Base-by-base conservation (phyloP, 2,797 vertebrate species). In the Sciaenops ocellatus region DNA sequence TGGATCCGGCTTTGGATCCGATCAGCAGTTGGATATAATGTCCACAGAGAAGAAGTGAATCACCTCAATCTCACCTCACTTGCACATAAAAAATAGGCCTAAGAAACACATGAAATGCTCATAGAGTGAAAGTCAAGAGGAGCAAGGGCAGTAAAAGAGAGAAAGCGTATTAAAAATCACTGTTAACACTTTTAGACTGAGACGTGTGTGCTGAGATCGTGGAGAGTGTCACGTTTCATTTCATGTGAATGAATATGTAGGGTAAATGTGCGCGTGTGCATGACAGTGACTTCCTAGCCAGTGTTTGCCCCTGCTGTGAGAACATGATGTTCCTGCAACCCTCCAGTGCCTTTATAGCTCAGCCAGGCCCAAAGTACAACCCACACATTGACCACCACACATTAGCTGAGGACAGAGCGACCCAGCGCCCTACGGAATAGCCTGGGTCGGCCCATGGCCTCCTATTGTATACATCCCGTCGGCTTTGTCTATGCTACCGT, bases 381-480 rank as follows among this genome's bases (percentile, higher is more conserved):
- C 84, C 82, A 85, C 73, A 69, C 84, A 85, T 78, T 90, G 89
- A 88, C 90, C 87, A 76, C 64, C 84, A 66, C 85, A 73, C 83
- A 89, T 85, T 85, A 85, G 76, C 77, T 3, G 28, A 64, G 81
- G 87, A 86, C 84, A 68, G 86, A 85, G 81, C 61, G 80, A 85
- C 84, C 69, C 65, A 60, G 82, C 52, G 41, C 64, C 79, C 84
- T 82, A 63, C 86, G 78, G 80, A 90, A 87, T 78, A 79, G 89
- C 85, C 76, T 22, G 34, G 55, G 64, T 78, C 80, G 67, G 84
- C 83, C 90, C 81, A 83, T 85, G 88, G 93, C 91, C 92, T 91
- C 89, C 90, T 87, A 86, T 92, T 94, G 94, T 94, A 94, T 93
- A 94, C 89, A 93, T 93, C 79, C 89, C 79, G 87, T 91, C 91